Base-by-base conservation (phyloP, 1,140 invertebrate species). In the Drosophila ohnishii region DNA sequence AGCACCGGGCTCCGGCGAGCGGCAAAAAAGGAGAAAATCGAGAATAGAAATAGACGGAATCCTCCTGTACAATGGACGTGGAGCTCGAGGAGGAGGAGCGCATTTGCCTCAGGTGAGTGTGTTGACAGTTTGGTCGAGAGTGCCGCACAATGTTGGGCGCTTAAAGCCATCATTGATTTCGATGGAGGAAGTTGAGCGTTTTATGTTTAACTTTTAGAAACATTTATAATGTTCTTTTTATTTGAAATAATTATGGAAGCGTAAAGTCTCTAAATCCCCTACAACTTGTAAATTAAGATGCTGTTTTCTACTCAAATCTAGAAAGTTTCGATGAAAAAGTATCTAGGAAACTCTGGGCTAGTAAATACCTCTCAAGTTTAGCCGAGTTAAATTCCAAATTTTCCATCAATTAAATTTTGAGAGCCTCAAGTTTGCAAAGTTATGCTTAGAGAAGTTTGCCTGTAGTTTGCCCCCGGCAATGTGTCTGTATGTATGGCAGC, bases 21-120 rank as follows among this genome's bases (percentile, higher is more conserved):
- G 34, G 28, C 22, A 53, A 73, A 56, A 78, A 66, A 42, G 61
- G 59, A 80, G 45, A 45, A 80, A 59, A 39, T 14, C 44, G 39
- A 22, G 44, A 30, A 53, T 22, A 59, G 45, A 37, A 47, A 63
- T 64, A 64, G 60, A 70, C 56, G 47, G 35, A 75, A 69, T 66
- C 30, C 32, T 3, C n/a, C 10, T 13, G 57, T 58, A 80, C 69
- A 48, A 87, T 87, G 84, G 73, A 80, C 71, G 66, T 63, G 25
- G 84, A 86, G 40, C 82, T 75, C 45, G 73, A 84, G 59, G 84
- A 88, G 58, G 84, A 88, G 53, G 77, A 79, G 61, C 76, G 84
- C 47, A 65, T 88, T 63, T 88, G 84, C 80, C 80, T 88, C 44
- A 88, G 84, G 84, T 88, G 60, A 88, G 84, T 88, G 84, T 88